Conservation (phyloP, 2,113 vertebrate species). For the Oryzias celebensis region DNA sequence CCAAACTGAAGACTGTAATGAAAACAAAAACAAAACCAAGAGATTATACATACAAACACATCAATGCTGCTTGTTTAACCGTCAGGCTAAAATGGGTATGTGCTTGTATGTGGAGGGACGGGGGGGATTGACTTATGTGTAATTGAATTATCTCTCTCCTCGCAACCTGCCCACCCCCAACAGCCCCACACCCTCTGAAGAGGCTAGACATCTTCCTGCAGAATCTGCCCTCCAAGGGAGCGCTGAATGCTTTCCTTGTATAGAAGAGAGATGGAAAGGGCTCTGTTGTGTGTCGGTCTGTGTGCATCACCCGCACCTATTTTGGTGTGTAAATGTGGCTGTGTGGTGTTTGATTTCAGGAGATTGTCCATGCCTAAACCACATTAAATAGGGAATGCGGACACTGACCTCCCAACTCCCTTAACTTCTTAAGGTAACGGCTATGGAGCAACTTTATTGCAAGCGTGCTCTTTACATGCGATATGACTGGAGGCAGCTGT, state of each 20-base stretch:
- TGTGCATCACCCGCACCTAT: constrained; percentile 11
- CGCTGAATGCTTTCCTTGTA: constrained; percentile 64
- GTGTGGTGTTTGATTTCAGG: constrained; percentile 61
- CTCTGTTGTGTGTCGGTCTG: constrained; percentile 30
- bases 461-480: constrained; percentile 5
- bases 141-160: constrained; percentile 56
- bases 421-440: constrained; percentile 24
- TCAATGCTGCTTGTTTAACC: background rate
- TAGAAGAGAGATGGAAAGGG: constrained; percentile 51
- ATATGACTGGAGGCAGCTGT: constrained; percentile 69
- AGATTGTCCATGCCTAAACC: constrained; percentile 43
- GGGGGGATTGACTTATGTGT: constrained; percentile 20
- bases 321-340: constrained; percentile 38
- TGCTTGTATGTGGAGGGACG: background rate
- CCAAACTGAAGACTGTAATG: too few relatives aligned
- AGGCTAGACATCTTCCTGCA: constrained; percentile 57
- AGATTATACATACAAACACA: background rate
- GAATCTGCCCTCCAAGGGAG: constrained; percentile 58
- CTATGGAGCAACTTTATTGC: constrained; percentile 34
- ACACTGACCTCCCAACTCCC: constrained; percentile 53
- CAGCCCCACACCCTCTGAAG: constrained; percentile 5
- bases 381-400: constrained; percentile 59
- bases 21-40: background rate
- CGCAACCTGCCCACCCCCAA: background rate
- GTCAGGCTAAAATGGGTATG: background rate